These are phyloP conservation scores for Clarias magur DNA, from an alignment of 2,113 vertebrate species.

Conservation along the genomic window DNA sequence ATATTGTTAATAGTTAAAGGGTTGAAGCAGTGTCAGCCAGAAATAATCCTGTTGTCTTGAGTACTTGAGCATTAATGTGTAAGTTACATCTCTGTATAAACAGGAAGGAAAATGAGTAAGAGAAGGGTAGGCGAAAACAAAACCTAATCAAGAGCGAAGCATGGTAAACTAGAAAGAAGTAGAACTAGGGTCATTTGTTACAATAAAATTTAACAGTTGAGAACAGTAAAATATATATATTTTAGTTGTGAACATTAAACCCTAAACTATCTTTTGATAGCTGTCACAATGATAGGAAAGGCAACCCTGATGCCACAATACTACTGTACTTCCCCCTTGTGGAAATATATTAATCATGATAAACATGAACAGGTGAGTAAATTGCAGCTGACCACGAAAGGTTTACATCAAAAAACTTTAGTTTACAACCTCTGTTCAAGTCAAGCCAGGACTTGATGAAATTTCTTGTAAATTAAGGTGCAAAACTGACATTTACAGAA, in stretches of 20 bases:
- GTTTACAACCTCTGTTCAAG: neutral
- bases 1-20: too few relatives aligned
- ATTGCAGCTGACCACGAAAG: neutral
- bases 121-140: too few relatives aligned
- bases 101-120: neutral
- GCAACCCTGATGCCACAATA: neutral
- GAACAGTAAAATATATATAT: too few relatives aligned
- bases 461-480: too few relatives aligned
- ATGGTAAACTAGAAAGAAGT: too few relatives aligned
- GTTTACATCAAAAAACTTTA: neutral
- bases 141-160: too few relatives aligned
- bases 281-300: neutral
- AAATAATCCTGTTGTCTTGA: neutral
- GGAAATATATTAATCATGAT: neutral
- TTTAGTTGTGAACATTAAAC: neutral
- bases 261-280: neutral
- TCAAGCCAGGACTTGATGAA: too few relatives aligned
- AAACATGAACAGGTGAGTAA: neutral
- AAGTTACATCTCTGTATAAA: neutral
- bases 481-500: too few relatives aligned
- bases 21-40: neutral
- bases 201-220: neutral
- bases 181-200: neutral
- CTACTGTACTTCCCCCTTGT: neutral
- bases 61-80: neutral